Base-by-base conservation (phyloP, 2,888 invertebrate species). In the Andrena chrysosceles region DNA sequence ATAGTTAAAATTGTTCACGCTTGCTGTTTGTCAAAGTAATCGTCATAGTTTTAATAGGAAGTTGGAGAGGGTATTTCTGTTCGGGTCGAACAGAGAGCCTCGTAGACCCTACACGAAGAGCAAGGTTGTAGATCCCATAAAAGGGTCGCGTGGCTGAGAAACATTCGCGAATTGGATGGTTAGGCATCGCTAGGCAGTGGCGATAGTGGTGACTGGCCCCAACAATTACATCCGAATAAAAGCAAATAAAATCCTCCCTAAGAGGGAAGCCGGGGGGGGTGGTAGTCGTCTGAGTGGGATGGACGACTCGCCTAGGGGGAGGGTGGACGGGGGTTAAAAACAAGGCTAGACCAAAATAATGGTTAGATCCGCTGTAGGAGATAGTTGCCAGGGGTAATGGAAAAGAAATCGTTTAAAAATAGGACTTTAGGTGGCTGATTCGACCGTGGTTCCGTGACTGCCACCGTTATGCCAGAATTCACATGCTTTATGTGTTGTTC, bases 131-230 rank as follows among this genome's bases (percentile, higher is more conserved):
- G 60, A 87, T 91, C 85, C 86, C 86, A 90, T 91, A 90, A 91
- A 91, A 89, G 89, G 88, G 90, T 93, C 91, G 93, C 93, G 93
- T 93, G 93, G 93, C 88, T 91, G 87, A 91, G 92, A 91, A 91
- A 92, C 93, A 93, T 93, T 93, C 92, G 89, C 90, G 88, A 91
- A 92, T 91, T 90, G 92, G 90, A 92, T 92, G 91, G 92, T 92
- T 91, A 91, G 89, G 86, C 88, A 89, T 89, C 83, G 85, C 89
- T 87, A 89, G 88, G 90, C 88, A 92, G 91, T 92, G 92, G 92
- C 91, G 93, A 92, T 93, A 93, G 93, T 93, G 93, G 93, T 93
- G 93, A 93, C 93, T 93, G 93, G 93, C 90, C 93, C 93, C 91
- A 93, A 92, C 93, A 93, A 93, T 93, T 93, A 93, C 93, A 93